Conservation (phyloP, 2,113 vertebrate genomes). For the Anser cygnoides region DNA sequence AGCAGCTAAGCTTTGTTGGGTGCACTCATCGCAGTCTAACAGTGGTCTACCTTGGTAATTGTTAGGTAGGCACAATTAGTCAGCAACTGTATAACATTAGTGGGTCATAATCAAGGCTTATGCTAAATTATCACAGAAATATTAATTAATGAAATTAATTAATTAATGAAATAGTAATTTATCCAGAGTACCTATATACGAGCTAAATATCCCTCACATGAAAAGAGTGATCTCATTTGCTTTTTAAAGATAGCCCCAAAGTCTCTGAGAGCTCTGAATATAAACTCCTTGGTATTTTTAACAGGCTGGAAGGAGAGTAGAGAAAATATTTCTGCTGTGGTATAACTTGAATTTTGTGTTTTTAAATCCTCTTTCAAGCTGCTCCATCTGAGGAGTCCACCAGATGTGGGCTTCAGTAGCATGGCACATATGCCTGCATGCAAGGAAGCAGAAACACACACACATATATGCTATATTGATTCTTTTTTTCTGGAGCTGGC, state of each 20-base stretch:
- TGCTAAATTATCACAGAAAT: background rate
- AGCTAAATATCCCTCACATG: background rate
- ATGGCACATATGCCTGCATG: background rate
- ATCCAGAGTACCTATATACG: background rate
- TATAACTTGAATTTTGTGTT: background rate
- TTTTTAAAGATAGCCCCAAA: background rate
- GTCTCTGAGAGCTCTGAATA: background rate
- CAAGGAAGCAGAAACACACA: background rate
- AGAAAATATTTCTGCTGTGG: background rate
- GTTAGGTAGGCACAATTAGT: background rate
- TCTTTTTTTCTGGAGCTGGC: background rate
- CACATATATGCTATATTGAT: background rate
- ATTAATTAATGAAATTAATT: background rate
- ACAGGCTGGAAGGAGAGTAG: background rate
- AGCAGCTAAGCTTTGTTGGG: background rate
- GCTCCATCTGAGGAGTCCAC: background rate
- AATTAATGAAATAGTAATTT: background rate
- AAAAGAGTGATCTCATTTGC: background rate
- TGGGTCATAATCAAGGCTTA: background rate
- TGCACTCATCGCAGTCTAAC: background rate
- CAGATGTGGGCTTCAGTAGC: fast-evolving
- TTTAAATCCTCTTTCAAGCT: background rate
- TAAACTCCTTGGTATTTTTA: background rate
- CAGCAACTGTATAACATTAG: background rate
- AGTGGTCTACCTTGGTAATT: background rate